These are phyloP conservation scores for Cosmia pyralina DNA, from an alignment of 2,888 invertebrate species.

Conservation along the genomic window DNA sequence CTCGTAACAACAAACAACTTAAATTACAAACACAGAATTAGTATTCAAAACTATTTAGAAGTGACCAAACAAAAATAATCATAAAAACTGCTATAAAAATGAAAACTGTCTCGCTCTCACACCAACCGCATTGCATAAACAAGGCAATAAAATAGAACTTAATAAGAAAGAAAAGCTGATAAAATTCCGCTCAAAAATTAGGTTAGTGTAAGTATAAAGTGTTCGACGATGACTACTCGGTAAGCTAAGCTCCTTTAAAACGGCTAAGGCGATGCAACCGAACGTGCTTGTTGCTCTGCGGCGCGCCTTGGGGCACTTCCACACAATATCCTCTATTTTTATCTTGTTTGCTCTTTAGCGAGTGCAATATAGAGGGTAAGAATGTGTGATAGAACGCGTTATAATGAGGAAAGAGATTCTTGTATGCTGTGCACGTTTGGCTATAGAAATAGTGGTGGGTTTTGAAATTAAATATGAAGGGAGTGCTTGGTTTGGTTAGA, in stretches of 20 bases:
- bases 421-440: constrained; percentile 46
- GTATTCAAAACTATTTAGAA: constrained; percentile 40
- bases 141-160: constrained; percentile 48
- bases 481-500: neutral
- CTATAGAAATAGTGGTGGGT: constrained; percentile 28
- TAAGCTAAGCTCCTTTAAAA: constrained; percentile 69
- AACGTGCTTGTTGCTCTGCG: constrained; percentile 71
- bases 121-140: constrained; percentile 41
- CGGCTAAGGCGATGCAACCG: constrained; percentile 66
- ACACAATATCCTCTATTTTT: constrained; percentile 59
- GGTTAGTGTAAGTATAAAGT: constrained; percentile 62
- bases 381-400: constrained; percentile 52
- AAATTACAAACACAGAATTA: constrained; percentile 4
- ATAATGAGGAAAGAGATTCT: constrained; percentile 47
- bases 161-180: constrained; percentile 36
- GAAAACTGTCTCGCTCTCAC: constrained; percentile 15
- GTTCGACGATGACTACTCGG: constrained; percentile 66
- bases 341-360: constrained; percentile 56
- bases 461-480: constrained; percentile 32
- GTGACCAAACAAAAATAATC: constrained; percentile 36
- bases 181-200: constrained; percentile 51
- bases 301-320: constrained; percentile 63
- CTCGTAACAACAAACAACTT: neutral
- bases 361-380: constrained; percentile 40
- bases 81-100: constrained; percentile 50